Evolutionary conservation across 2,797 vertebrate species (phyloP).

Genomic region (Halcyon chelicuti): DNA sequence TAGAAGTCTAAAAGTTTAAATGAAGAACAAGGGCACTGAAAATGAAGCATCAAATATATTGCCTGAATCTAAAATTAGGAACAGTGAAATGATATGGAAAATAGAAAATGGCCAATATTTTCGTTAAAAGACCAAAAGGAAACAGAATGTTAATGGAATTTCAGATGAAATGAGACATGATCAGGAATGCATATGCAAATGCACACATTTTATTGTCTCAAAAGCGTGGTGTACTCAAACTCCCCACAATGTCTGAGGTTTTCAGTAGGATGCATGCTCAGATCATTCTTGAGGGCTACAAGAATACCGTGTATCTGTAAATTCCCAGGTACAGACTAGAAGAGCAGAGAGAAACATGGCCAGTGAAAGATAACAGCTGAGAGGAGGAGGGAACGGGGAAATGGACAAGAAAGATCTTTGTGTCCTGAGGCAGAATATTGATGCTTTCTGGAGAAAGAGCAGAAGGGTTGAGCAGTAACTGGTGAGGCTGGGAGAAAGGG

Average conservation of each 20-base stretch:
- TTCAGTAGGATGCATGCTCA: neutral
- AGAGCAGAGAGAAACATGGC: neutral
- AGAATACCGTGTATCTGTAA: neutral
- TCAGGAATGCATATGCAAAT: neutral
- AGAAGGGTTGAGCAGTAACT: neutral
- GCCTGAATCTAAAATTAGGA: conserved; percentile 47
- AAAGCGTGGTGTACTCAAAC: neutral
- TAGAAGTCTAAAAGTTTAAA: conserved; percentile 72
- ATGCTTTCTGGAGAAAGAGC: neutral
- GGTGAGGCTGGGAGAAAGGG: neutral
- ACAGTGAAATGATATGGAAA: neutral
- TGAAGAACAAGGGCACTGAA: conserved; percentile 70
- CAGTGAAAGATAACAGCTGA: neutral
- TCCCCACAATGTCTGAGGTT: neutral
- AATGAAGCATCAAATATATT: conserved; percentile 67
- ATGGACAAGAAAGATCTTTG: neutral
- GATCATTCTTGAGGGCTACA: neutral
- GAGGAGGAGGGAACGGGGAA: neutral
- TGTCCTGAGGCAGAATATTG: neutral
- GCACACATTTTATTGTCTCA: neutral
- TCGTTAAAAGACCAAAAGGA: conserved; percentile 28
- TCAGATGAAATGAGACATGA: conserved; percentile 29
- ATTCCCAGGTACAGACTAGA: neutral
- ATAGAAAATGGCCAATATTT: conserved; percentile 43
- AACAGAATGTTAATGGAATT: conserved; percentile 47